Conservation (phyloP, 2,113 vertebrate genomes). For the Nematolebias whitei region DNA sequence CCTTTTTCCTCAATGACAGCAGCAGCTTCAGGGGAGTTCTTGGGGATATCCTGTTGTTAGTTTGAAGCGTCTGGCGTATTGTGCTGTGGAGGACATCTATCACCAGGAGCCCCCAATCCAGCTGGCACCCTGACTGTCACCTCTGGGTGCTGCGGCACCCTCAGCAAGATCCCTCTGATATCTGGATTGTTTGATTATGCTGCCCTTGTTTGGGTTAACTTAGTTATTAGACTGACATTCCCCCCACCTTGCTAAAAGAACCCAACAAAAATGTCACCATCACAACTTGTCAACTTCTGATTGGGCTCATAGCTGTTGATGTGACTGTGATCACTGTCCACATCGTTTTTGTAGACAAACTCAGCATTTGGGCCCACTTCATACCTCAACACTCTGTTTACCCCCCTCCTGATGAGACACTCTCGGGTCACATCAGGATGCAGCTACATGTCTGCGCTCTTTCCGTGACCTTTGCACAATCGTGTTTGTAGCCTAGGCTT, state of each 20-base stretch:
- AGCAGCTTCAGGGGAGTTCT: constrained; percentile 42
- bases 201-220: constrained; percentile 4
- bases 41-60: constrained; percentile 50
- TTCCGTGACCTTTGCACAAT: no score
- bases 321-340: not conserved
- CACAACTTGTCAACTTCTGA: not conserved
- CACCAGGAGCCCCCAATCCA: constrained; percentile 49
- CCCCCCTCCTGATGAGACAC: no score
- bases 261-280: not conserved
- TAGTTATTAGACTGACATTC: not conserved
- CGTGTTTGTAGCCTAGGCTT: no score
- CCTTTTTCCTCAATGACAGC: constrained; percentile 55
- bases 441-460: no score
- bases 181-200: constrained; percentile 21
- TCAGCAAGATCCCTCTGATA: constrained; percentile 32
- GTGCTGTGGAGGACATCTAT: constrained; percentile 62
- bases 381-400: no score
- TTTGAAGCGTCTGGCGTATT: constrained; percentile 30
- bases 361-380: not conserved
- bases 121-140: constrained; percentile 43
- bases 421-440: no score
- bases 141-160: constrained; percentile 33
- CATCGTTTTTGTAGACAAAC: not conserved
- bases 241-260: not conserved
- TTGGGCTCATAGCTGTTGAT: not conserved